A percentile compares a stretch with the other conserved stretches of the same genome.
phyloP scores from a whole-genome alignment of 2,888 invertebrate species.

The Drosophila limbata region DNA sequence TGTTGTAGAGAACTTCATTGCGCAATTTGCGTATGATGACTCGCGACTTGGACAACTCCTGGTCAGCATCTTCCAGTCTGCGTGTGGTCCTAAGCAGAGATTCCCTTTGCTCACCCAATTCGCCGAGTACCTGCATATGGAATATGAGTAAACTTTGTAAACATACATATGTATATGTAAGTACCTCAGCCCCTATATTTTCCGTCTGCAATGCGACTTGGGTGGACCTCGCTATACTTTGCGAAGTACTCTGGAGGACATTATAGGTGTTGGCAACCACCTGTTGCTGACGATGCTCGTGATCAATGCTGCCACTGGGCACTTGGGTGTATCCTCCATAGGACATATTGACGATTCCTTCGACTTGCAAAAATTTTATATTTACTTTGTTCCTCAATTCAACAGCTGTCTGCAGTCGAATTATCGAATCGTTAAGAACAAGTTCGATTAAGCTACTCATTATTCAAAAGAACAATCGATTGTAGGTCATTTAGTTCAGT shows the following conservation, averaged over 20 bases:
- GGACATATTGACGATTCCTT: conserved; percentile 47
- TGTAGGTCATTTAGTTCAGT: too few relatives aligned
- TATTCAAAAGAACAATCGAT: too few relatives aligned
- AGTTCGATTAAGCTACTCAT: too few relatives aligned
- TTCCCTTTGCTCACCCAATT: conserved; percentile 91
- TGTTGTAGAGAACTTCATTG: conserved; percentile 90
- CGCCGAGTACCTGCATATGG: conserved; percentile 88
- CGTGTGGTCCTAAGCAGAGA: conserved; percentile 88
- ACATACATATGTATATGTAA: too few relatives aligned
- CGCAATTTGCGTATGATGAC: conserved; percentile 89
- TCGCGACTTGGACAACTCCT: conserved; percentile 88
- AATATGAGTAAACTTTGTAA: conserved; percentile 3
- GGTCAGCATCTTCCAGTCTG: conserved; percentile 90
- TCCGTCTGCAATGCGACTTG: conserved; percentile 93
- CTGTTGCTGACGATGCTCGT: conserved; percentile 86
- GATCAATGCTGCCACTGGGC: conserved; percentile 58
- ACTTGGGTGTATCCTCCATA: conserved; percentile 64
- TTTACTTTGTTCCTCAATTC: not conserved
- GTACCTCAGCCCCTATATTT: conserved; percentile 88
- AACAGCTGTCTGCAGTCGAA: conserved; percentile 18
- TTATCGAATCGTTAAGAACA: too few relatives aligned
- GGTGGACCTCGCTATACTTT: conserved; percentile 89
- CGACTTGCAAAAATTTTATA: not conserved
- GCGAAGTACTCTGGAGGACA: conserved; percentile 86
- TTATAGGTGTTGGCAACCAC: conserved; percentile 83